Conservation (phyloP, 2,888 invertebrate species). For the Hirtodrosophila alboralis region DNA sequence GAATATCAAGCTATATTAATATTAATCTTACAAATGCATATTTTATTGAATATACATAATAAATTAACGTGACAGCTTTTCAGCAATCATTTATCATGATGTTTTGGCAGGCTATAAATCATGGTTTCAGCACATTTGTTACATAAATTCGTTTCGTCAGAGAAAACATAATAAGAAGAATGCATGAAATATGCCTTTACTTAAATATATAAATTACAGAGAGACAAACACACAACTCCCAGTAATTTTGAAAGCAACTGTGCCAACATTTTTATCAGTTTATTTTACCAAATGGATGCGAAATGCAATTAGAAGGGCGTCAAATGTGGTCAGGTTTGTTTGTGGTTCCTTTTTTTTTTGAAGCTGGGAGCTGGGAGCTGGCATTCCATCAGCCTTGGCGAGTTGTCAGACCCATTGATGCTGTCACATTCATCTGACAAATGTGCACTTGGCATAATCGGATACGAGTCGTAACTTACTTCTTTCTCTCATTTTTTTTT, state of each 20-base stretch:
- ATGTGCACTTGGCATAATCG: conserved; percentile 52
- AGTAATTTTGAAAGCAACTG: neutral
- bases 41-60: conserved; percentile 37
- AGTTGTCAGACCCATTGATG: conserved; percentile 43
- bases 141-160: conserved; percentile 16
- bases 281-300: neutral
- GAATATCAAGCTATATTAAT: conserved; percentile 15
- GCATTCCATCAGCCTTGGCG: conserved; percentile 30
- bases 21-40: conserved; percentile 29
- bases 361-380: conserved; percentile 1
- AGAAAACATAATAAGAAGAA: conserved; percentile 15
- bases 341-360: too few relatives aligned
- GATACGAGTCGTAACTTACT: conserved; percentile 11
- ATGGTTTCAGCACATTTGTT: conserved; percentile 26
- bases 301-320: conserved; percentile 47
- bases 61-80: conserved; percentile 25
- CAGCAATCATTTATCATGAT: conserved; percentile 34
- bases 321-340: conserved; percentile 24
- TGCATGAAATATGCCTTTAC: conserved; percentile 11
- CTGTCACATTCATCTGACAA: conserved; percentile 59
- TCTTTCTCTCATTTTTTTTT: neutral
- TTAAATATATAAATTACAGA: conserved; percentile 10
- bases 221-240: neutral
- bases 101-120: conserved; percentile 37
- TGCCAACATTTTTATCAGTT: conserved; percentile 5